Base-by-base conservation (phyloP, 1,140 invertebrate genomes). In the Leptinotarsa lineolata region DNA sequence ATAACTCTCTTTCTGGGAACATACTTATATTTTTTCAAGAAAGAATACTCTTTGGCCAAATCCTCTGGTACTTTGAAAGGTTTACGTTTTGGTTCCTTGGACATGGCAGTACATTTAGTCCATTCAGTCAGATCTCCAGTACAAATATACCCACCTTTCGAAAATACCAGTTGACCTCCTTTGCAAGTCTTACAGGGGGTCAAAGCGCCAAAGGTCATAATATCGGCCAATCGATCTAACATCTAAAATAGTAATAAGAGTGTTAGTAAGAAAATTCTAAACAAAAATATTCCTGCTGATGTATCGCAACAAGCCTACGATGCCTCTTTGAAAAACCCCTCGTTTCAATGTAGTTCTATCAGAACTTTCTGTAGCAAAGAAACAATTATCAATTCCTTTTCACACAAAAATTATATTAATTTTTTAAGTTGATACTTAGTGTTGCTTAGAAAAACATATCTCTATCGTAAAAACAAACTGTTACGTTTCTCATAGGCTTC, bases 141-240 rank as follows among this genome's bases (percentile, higher is more conserved):
- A 81, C 96, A 97, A 74, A 88, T 85, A 81, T 97, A 97, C 1
- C 92, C 93, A 21, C 91, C 90, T 78, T 91, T 92, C 70, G 89
- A 89, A 74, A 91, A 92, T 67, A 88, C 81, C 16, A 96, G 87
- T 80, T 95, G 91, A 12, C 92, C 92, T 46, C 86, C 83, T 71
- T 91, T 90, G 82, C 98, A 99, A 80, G 93, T 90, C 5, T 89
- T 82, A 84, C 97, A 99, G 0, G 88, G 88, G 70, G 90, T 81
- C 15, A 97, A 85, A 30, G 90, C 89, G 65, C 98, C 98, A 89
- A 99, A 98, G 4, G 90, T 88, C 89, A 99, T 92, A 39, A 90
- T 86, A 85, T 99, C 97, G 15, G 92, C 87, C 2, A 97, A 80
- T 70, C 86, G 85, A 86, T 97, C 94, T 59, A 94, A 83, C 45